A percentile compares a stretch with the other conserved stretches of the same genome.
Evolutionary conservation across 2,113 vertebrate species (phyloP).

Genomic region (Gallinago jamesoni): DNA sequence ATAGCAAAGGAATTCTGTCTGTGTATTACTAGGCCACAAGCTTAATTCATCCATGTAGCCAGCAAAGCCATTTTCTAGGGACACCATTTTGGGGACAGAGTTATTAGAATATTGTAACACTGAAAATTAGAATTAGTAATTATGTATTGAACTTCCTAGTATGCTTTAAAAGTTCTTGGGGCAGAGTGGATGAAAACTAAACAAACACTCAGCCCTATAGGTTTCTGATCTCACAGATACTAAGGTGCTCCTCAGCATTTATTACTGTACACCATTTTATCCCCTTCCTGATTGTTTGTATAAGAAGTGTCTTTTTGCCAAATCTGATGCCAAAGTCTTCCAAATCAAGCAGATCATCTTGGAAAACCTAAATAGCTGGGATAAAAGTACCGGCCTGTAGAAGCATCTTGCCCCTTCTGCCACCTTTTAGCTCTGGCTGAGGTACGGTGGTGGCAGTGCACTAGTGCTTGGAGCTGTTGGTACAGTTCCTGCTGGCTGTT

Average conservation of each 20-base stretch:
- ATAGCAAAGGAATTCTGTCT: background rate
- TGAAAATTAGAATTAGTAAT: background rate
- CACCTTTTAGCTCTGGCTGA: background rate
- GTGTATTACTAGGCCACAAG: background rate
- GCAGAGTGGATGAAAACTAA: background rate
- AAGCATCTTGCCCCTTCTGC: background rate
- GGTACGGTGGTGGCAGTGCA: background rate
- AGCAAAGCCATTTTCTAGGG: background rate
- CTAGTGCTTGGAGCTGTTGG: background rate
- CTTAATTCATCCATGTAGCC: background rate
- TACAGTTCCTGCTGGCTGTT: background rate
- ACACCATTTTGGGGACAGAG: background rate
- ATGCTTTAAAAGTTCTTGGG: background rate
- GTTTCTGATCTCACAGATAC: background rate
- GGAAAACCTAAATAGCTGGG: background rate
- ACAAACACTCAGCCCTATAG: fast-evolving
- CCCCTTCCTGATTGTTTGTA: background rate
- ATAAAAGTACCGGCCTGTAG: background rate
- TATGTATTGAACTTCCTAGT: background rate
- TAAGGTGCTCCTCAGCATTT: background rate
- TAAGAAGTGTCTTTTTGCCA: background rate
- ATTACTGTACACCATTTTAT: background rate
- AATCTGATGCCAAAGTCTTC: background rate
- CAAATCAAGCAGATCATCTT: background rate
- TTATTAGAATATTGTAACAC: background rate